Evolutionary conservation across 2,888 invertebrate species (phyloP).

Genomic region (Dexiosoma caninum): DNA sequence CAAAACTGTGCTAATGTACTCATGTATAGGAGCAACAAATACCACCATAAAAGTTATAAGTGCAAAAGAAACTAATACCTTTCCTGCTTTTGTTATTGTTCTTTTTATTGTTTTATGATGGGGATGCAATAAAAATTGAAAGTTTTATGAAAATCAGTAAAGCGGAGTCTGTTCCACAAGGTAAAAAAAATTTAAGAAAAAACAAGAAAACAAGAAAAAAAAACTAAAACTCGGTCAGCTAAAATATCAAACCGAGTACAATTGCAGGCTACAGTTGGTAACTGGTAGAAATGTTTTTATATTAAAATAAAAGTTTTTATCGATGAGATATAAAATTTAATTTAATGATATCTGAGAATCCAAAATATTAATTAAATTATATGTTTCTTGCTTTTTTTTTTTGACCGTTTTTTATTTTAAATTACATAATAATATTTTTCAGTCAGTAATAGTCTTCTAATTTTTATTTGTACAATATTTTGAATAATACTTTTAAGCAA

Average conservation of each 20-base stretch:
- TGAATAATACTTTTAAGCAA: no score
- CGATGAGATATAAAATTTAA: no score
- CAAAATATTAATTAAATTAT: no score
- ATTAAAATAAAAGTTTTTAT: no score
- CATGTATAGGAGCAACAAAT: background rate
- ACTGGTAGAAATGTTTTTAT: background rate
- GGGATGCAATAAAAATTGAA: conserved; percentile 59
- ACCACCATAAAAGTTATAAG: background rate
- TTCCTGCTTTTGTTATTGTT: conserved; percentile 1
- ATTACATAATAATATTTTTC: no score
- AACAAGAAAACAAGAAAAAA: conserved; percentile 4
- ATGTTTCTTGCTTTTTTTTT: no score
- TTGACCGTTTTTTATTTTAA: no score
- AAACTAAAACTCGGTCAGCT: conserved; percentile 49
- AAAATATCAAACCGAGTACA: conserved; percentile 41
- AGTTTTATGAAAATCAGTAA: conserved; percentile 17
- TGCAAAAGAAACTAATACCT: background rate
- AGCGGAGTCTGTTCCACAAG: conserved; percentile 12
- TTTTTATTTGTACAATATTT: no score
- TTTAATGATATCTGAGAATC: no score
- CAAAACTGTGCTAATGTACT: no score
- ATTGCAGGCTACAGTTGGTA: background rate
- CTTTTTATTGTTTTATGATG: conserved; percentile 25
- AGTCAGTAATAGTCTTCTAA: no score
- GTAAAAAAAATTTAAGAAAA: background rate